Conservation (phyloP, 2,797 vertebrate genomes). For the Triplophysa yarkandensis region DNA sequence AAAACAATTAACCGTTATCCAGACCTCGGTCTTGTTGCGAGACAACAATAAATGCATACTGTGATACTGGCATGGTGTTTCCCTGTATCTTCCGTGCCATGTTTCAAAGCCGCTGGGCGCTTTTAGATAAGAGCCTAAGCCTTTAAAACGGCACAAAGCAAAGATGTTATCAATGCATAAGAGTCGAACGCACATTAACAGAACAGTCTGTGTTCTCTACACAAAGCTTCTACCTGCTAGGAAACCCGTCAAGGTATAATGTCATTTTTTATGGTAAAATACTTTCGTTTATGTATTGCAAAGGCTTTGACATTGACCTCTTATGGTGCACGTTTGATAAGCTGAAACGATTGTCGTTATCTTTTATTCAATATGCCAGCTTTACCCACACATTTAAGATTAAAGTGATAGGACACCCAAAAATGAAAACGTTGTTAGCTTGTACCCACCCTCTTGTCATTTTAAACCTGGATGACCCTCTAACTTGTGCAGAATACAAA, state of each 20-base stretch:
- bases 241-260: slow-evolving; percentile 25
- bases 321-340: not conserved
- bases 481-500: too few relatives aligned
- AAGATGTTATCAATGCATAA: slow-evolving; percentile 5
- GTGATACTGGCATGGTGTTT: slow-evolving; percentile 13
- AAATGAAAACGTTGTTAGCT: too few relatives aligned
- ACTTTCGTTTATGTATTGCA: not conserved
- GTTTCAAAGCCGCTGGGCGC: slow-evolving; percentile 18
- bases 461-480: too few relatives aligned
- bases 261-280: slow-evolving; percentile 28
- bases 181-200: slow-evolving; percentile 31
- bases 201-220: slow-evolving; percentile 11
- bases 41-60: slow-evolving; percentile 31
- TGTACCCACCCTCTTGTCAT: too few relatives aligned
- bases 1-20: slow-evolving; percentile 42
- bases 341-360: slow-evolving; percentile 21
- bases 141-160: slow-evolving; percentile 29
- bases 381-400: not conserved
- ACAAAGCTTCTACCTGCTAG: not conserved
- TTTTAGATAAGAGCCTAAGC: slow-evolving; percentile 31
- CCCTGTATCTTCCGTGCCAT: not conserved
- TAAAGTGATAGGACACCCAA: too few relatives aligned
- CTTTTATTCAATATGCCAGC: not conserved
- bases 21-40: not conserved
- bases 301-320: slow-evolving; percentile 19